Conservation (phyloP, 1,140 invertebrate genomes). For the Pectinophora gossypiella region DNA sequence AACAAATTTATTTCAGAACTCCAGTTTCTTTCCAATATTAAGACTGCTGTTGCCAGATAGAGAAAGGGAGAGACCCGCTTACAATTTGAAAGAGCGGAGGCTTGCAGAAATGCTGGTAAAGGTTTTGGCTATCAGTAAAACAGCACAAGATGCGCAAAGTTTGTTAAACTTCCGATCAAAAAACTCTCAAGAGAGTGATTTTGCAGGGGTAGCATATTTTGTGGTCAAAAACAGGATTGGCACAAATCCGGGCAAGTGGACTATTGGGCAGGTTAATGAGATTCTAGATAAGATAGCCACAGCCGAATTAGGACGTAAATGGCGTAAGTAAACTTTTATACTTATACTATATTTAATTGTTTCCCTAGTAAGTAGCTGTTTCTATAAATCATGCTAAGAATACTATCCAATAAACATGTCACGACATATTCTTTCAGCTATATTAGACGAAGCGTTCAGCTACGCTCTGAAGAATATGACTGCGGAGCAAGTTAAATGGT, state of each 20-base stretch:
- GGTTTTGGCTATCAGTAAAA: conserved; percentile 41
- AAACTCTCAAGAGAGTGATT: conserved; percentile 37
- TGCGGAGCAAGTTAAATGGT: conserved; percentile 90
- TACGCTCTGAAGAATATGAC: conserved; percentile 65
- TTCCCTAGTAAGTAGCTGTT: neutral
- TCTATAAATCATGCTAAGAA: neutral
- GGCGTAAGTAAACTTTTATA: conserved; percentile 32
- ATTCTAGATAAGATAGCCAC: conserved; percentile 49
- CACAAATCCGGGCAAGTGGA: conserved; percentile 25
- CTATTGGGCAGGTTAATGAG: conserved; percentile 41
- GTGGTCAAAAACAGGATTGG: conserved; percentile 39
- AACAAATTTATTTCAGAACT: conserved; percentile 46
- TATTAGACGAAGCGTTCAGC: conserved; percentile 43
- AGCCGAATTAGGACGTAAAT: conserved; percentile 42
- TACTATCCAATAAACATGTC: neutral
- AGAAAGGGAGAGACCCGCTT: conserved; percentile 51
- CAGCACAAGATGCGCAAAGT: conserved; percentile 38
- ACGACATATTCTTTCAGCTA: conserved; percentile 26
- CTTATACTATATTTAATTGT: neutral
- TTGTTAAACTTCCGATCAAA: conserved; percentile 44
- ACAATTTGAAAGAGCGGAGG: conserved; percentile 53
- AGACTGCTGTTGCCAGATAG: conserved; percentile 46
- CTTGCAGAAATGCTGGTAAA: conserved; percentile 47
- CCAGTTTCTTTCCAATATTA: conserved; percentile 45
- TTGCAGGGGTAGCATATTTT: conserved; percentile 43